Percentiles rank a stretch among this genome's conserved stretches.
Conservation (phyloP, 2,797 vertebrate species). For the Lithobates sylvaticus region DNA sequence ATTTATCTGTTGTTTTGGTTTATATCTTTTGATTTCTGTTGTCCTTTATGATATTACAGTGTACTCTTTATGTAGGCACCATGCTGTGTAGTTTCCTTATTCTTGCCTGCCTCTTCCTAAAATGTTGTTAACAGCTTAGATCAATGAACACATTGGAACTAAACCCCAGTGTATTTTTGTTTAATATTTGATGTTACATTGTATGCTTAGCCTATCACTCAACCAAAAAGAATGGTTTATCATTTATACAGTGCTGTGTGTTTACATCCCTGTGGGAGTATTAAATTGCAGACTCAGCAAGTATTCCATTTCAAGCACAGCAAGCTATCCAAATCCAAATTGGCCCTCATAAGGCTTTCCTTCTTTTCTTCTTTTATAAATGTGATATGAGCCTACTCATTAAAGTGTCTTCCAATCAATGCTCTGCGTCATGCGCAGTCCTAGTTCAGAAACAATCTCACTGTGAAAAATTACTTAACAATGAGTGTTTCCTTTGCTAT, state of each 20-base stretch:
- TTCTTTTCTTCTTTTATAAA: slow-evolving; percentile 28
- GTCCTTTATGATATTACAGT: neutral
- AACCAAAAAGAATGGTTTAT: slow-evolving; percentile 41
- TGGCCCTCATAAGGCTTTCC: slow-evolving; percentile 43
- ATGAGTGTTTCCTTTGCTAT: slow-evolving; percentile 61
- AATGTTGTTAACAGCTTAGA: slow-evolving; percentile 16
- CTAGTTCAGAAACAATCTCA: slow-evolving; percentile 32
- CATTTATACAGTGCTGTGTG: slow-evolving; percentile 51
- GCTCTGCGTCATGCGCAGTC: slow-evolving; percentile 50
- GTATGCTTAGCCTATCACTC: slow-evolving; percentile 47
- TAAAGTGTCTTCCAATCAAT: slow-evolving; percentile 33
- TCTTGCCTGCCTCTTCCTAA: slow-evolving; percentile 38
- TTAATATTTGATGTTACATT: slow-evolving; percentile 51
- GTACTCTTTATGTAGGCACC: slow-evolving; percentile 1
- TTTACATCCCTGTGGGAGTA: slow-evolving; percentile 20
- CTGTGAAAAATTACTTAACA: slow-evolving; percentile 59
- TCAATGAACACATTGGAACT: slow-evolving; percentile 37
- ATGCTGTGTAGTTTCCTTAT: slow-evolving; percentile 37
- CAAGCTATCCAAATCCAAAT: slow-evolving; percentile 57
- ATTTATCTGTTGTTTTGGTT: neutral
- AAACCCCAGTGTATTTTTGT: slow-evolving; percentile 21
- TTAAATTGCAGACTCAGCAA: slow-evolving; percentile 48
- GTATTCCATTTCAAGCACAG: slow-evolving; percentile 51
- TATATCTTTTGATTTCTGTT: neutral
- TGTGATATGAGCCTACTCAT: slow-evolving; percentile 60